A percentile compares a stretch with the other conserved stretches of the same genome.
Conservation (phyloP, 2,113 vertebrate genomes). For the Calidris pygmaea region DNA sequence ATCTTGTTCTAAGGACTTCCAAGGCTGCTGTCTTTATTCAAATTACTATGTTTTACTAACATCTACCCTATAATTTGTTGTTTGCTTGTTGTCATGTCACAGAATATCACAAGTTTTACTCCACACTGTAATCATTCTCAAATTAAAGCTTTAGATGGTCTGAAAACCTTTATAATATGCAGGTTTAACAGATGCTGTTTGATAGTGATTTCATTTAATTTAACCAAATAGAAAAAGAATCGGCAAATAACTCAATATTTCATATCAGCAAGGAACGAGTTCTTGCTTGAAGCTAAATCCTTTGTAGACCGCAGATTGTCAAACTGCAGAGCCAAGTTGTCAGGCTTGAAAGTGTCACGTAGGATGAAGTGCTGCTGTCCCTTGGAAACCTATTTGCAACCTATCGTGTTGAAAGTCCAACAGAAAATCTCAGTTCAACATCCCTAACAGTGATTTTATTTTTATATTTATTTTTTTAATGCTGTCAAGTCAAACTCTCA, state of each 20-base stretch:
- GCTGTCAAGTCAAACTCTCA: not conserved
- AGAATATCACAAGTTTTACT: slow-evolving; percentile 20
- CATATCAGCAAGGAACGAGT: not conserved
- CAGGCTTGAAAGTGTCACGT: not conserved
- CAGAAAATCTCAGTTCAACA: not conserved
- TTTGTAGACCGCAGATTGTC: slow-evolving; percentile 4
- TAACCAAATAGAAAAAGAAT: slow-evolving; percentile 37
- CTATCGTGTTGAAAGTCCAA: not conserved
- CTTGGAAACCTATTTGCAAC: slow-evolving; percentile 40
- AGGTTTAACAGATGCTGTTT: slow-evolving; percentile 49
- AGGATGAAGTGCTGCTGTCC: slow-evolving; percentile 1
- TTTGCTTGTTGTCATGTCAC: slow-evolving; percentile 46
- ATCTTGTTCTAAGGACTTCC: not conserved
- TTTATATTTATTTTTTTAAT: not conserved
- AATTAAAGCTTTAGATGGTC: slow-evolving; percentile 40
- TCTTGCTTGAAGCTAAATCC: slow-evolving; percentile 47
- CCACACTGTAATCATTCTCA: not conserved
- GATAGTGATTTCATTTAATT: slow-evolving; percentile 41
- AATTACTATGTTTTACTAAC: slow-evolving; percentile 28
- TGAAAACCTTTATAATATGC: not conserved
- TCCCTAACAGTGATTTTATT: not conserved
- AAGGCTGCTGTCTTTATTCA: slow-evolving; percentile 22
- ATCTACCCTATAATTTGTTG: slow-evolving; percentile 31
- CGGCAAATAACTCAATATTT: slow-evolving; percentile 21
- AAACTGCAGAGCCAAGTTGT: slow-evolving; percentile 9